These are phyloP conservation scores for Mesoclemmys tuberculata DNA, from an alignment of 2,113 vertebrate genomes.

Conservation along the genomic window DNA sequence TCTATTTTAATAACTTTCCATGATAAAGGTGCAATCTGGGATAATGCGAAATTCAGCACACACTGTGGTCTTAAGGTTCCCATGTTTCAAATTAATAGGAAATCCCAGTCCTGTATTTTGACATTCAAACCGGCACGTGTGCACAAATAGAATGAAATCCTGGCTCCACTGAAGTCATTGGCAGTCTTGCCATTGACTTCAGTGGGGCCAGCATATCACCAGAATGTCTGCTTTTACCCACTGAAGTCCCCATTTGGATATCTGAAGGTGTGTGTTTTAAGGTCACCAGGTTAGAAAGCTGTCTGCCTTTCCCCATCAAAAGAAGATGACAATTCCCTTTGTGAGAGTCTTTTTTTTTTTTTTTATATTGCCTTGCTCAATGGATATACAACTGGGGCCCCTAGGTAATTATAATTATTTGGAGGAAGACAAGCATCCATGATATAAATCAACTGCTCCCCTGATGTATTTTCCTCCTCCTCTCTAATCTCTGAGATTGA, in stretches of 20 bases:
- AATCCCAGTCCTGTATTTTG: not conserved
- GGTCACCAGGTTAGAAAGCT: not conserved
- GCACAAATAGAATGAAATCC: not conserved
- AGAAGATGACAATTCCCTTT: not conserved
- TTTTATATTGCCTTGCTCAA: not conserved
- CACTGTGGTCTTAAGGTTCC: not conserved
- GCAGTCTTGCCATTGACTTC: not conserved
- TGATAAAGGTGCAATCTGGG: not conserved
- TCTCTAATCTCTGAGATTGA: not conserved
- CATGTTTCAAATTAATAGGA: not conserved
- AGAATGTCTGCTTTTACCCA: not conserved
- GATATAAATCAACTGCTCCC: not conserved
- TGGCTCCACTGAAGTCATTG: not conserved
- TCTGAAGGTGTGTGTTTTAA: not conserved
- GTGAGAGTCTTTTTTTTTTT: not conserved
- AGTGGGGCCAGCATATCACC: not conserved
- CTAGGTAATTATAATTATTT: not conserved
- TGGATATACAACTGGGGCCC: slow-evolving; percentile 4
- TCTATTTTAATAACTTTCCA: not conserved
- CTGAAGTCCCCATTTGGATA: not conserved
- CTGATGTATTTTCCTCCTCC: fast-evolving
- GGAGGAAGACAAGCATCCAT: not conserved
- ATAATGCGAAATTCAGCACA: slow-evolving; percentile 21
- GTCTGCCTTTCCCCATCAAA: not conserved
- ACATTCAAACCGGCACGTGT: not conserved